Evolutionary conservation across 2,888 invertebrate genomes (phyloP).

Genomic region (Erynnis tages): DNA sequence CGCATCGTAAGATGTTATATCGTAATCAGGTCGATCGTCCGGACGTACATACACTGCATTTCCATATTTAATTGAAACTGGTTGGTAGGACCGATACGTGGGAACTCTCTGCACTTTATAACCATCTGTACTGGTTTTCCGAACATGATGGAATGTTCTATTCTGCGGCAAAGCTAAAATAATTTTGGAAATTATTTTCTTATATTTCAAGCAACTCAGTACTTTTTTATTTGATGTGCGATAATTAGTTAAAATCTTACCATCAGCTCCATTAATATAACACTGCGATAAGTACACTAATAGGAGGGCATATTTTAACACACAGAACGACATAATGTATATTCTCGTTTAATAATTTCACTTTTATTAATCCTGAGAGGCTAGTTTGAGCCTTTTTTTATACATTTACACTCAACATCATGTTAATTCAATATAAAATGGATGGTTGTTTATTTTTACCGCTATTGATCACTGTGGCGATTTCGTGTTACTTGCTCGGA

Average conservation of each 20-base stretch:
- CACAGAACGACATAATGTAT: conserved; percentile 8
- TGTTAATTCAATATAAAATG: conserved; percentile 6
- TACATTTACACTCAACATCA: neutral
- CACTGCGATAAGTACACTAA: conserved; percentile 26
- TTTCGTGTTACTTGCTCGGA: neutral
- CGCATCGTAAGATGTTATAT: conserved; percentile 68
- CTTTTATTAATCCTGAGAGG: neutral
- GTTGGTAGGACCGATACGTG: conserved; percentile 63
- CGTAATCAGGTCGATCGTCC: conserved; percentile 65
- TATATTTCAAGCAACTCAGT: neutral
- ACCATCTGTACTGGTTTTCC: conserved; percentile 52
- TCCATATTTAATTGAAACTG: conserved; percentile 60
- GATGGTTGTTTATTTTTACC: conserved; percentile 39
- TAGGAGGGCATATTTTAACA: conserved; percentile 6
- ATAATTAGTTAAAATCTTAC: conserved; percentile 34
- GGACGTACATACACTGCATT: conserved; percentile 59
- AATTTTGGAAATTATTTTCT: neutral
- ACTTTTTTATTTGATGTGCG: neutral
- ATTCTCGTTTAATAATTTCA: neutral
- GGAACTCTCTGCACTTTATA: conserved; percentile 54
- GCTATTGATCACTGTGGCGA: conserved; percentile 32
- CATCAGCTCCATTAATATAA: conserved; percentile 41
- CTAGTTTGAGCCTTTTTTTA: neutral
- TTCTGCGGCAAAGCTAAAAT: conserved; percentile 58
- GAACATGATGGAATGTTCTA: conserved; percentile 55